Base-by-base conservation (phyloP, 2,113 vertebrate species). In the Sylvietta virens region DNA sequence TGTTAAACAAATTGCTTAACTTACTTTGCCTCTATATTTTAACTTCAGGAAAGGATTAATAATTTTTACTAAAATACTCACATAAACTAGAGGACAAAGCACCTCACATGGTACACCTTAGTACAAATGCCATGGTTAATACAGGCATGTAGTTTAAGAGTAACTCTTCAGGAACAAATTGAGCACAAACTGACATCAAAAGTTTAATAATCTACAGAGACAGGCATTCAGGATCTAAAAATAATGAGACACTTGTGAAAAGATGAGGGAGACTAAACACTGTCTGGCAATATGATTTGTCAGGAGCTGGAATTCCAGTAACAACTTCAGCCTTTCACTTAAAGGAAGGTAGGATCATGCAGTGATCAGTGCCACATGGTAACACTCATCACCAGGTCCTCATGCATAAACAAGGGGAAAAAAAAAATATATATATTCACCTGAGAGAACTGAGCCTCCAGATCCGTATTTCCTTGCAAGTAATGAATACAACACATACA, bases 31-130 rank as follows among this genome's bases (percentile, higher is more conserved):
- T 54, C 27, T 58, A 22, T 5, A 54, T 62, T 61, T 73, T 54
- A 58, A 10, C 13, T 70, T 80, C 74, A 77, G 44, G 48, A 64
- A 78, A 86, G 8, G 13, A 56, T 40, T 48, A 0, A 2, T 18
- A 62, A 60, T 31, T 33, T 92, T 31, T 78, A 44, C 35, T 61
- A n/a, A 65, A 83, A 79, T 27, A 57, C 15, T 47, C 15, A n/a
- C 3, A 28, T 5, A 47, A 14, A 50, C 11, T 37, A 72, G 39
- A 80, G 15, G n/a, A 58, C 6, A 11, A 39, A 70, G 22, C 22
- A 10, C 28, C 27, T 60, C 0, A 1, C 2, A 7, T 10, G 3
- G 27, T 31, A 58, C 7, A 51, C 11, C 21, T 18, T 28, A 50
- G n/a, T 3, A 21, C 17, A n/a, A 92, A 64, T 9, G 3, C 24